Evolutionary conservation across 2,113 vertebrate species (phyloP).

Genomic region (Microcebus ravelobensis): DNA sequence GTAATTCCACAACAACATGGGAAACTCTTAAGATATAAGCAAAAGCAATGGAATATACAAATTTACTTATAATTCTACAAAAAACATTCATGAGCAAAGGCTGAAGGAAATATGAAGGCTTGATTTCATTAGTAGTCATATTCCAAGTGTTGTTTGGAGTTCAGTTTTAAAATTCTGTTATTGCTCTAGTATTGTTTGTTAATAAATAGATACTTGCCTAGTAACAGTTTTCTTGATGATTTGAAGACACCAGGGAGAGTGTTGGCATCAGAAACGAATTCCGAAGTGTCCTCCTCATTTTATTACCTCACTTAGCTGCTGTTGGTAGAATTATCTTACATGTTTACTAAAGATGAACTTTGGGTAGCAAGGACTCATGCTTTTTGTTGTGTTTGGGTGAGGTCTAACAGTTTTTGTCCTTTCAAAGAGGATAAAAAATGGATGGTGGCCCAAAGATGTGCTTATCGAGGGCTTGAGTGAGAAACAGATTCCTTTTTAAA

Average conservation of each 20-base stretch:
- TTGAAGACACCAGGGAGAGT: not conserved
- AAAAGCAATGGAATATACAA: not conserved
- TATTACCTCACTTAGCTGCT: not conserved
- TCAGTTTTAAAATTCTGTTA: not conserved
- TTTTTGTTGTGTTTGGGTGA: slow-evolving; percentile 25
- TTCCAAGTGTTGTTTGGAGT: not conserved
- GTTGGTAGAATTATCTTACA: not conserved
- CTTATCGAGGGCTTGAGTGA: not conserved
- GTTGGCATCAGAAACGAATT: not conserved
- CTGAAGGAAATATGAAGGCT: not conserved
- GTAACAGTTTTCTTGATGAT: slow-evolving; percentile 39
- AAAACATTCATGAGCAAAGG: not conserved
- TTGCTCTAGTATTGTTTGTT: slow-evolving; percentile 1
- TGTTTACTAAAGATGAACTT: not conserved
- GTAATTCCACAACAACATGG: not conserved
- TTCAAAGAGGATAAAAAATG: not conserved
- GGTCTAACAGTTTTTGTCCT: not conserved
- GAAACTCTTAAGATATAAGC: not conserved
- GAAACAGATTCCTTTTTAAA: not conserved
- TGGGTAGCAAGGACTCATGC: not conserved
- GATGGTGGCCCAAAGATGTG: not conserved
- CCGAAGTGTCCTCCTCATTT: not conserved
- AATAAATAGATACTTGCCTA: slow-evolving; percentile 28
- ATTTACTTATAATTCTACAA: slow-evolving; percentile 27
- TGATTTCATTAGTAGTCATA: not conserved